Evolutionary conservation across 1,140 invertebrate genomes (phyloP).

Genomic region (Calosoma granatense): DNA sequence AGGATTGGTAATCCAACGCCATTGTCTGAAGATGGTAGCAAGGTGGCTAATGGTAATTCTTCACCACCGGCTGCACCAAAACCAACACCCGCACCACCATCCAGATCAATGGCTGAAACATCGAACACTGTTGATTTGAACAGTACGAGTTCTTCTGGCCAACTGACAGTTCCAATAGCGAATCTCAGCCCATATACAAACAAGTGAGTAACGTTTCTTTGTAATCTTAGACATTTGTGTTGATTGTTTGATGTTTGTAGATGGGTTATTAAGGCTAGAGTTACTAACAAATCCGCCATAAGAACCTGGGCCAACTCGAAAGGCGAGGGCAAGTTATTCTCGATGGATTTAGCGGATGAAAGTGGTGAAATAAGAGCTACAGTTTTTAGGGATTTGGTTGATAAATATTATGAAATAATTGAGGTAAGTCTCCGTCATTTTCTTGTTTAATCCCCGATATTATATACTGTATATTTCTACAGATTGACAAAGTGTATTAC

Average conservation of each 20-base stretch:
- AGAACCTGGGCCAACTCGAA: constrained; percentile 83
- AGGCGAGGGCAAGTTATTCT: constrained; percentile 91
- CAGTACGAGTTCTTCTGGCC: background rate
- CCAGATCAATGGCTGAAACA: background rate
- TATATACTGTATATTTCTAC: constrained; percentile 1
- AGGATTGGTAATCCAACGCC: constrained; percentile 69
- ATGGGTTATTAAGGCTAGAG: constrained; percentile 87
- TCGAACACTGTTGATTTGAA: constrained; percentile 8
- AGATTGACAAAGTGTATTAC: constrained; percentile 80
- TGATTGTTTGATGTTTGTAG: no score
- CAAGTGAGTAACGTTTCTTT: constrained; percentile 42
- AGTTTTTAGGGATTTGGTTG: constrained; percentile 81
- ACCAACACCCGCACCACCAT: constrained; percentile 2
- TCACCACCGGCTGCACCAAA: constrained; percentile 20
- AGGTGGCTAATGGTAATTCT: constrained; percentile 15
- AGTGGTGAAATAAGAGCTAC: constrained; percentile 92
- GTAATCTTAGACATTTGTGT: constrained; percentile 10
- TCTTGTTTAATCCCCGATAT: constrained; percentile 16
- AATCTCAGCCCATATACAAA: constrained; percentile 86
- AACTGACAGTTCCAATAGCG: constrained; percentile 48
- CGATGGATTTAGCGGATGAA: constrained; percentile 85
- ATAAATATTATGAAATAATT: constrained; percentile 84
- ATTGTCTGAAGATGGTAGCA: constrained; percentile 37
- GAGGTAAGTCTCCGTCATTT: constrained; percentile 64
- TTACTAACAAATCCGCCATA: constrained; percentile 73